phyloP scores from a whole-genome alignment of 2,113 vertebrate genomes.

The Nycticorax nycticorax region DNA sequence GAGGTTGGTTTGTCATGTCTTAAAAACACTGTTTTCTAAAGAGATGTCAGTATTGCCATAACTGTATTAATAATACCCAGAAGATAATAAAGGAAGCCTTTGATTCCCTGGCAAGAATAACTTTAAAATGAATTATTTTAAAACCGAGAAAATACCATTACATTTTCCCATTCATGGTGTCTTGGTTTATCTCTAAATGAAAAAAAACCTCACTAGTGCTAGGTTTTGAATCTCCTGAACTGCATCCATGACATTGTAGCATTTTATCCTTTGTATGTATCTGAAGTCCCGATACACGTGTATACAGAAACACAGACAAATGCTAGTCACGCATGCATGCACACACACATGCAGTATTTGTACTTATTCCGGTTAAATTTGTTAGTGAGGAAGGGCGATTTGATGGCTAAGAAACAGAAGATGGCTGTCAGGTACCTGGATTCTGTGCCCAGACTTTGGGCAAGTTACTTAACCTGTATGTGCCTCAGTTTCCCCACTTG shows the following conservation, averaged over 20 bases:
- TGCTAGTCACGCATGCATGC: neutral
- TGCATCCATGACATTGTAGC: neutral
- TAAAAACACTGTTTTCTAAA: conserved; percentile 5
- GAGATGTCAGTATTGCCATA: neutral
- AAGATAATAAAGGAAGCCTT: conserved; percentile 46
- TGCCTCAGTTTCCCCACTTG: neutral
- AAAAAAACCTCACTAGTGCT: neutral
- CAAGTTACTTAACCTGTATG: neutral
- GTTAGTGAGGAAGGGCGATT: neutral
- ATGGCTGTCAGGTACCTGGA: neutral
- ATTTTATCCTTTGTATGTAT: neutral
- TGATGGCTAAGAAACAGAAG: neutral
- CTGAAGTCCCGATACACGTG: neutral
- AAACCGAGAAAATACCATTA: neutral
- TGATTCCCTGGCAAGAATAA: neutral
- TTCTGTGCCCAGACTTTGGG: neutral
- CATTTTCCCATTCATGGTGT: neutral
- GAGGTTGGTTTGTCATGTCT: conserved; percentile 28
- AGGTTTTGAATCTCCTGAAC: neutral
- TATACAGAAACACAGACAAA: neutral
- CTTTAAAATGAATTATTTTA: neutral
- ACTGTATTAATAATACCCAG: neutral
- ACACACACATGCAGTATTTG: neutral
- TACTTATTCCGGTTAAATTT: neutral
- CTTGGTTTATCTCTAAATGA: neutral